Evolutionary conservation across 2,797 vertebrate species (phyloP), one percentile per base, ranked within the genome.

Genomic region (Microcaecilia unicolor): DNA sequence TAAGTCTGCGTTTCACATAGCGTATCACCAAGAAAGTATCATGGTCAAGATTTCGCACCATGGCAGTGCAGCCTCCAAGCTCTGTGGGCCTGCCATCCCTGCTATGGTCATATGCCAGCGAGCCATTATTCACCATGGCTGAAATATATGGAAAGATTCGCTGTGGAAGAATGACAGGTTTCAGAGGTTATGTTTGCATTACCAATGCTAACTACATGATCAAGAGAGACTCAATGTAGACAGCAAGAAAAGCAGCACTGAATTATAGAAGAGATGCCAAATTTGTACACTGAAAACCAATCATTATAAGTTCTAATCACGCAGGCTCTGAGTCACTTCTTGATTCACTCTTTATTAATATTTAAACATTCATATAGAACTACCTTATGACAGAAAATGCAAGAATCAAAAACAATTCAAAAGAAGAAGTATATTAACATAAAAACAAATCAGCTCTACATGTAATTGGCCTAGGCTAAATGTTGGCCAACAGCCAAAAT

Each of bases 1-100:
- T 98, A 22, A 98, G 82, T 21, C 93, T 71, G 52, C 89, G 87
- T 33, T 91, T 91, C 33, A 93, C 74, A 2, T 98, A 98, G 65
- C 92, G 82, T 52, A 98, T 92, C 61, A 97, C 91, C 24, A 98
- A 72, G 76, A 97, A 98, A 37, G 88, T 90, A 76, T 98, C 94
- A 0, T 98, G 91, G 10, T 92, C 83, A 26, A 93, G 85, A 70
- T 98, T 98, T 26, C 94, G 78, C 57, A 98, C 84, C 67, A 94
- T 89, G 48, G 91, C 92, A 0, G 86, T 94, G 65, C 95, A 98
- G 44, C 94, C 91, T 0, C 94, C 92, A 17, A 98, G 72, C 61
- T 97, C 92, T 0, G 91, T 92, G 9, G 87, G 85, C 2, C 90
- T 74, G 3, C 95, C 94, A 0, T 98, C 95, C 1, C 88, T 76